Base-by-base conservation (phyloP, 2,797 vertebrate genomes). In the Pangasius macronema region DNA sequence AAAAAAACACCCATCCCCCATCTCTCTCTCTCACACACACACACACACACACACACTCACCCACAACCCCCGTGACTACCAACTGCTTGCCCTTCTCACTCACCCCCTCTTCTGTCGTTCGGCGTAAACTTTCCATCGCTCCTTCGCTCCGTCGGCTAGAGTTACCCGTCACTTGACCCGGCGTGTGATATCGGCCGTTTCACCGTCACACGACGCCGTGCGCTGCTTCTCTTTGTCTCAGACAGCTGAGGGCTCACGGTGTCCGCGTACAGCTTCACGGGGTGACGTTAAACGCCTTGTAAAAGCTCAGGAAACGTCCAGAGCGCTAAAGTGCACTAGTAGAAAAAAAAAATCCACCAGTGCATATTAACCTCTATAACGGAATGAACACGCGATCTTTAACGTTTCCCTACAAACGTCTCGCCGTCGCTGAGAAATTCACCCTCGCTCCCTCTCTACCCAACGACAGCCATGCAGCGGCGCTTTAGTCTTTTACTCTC, bases 51-150 rank as follows among this genome's bases (percentile, higher is more conserved):
- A 82, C 85, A 84, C 79, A 75, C 77, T 90, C 88, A 89, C 88
- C 87, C 86, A 85, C 55, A 63, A 86, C 82, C 88, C 88, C 85
- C 85, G 88, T 90, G 90, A 90, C 88, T 81, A 83, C 90, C 94
- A 94, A 95, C 93, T 95, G 94, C 94, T 93, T 94, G 93, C 94
- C 95, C 94, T 95, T 95, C 94, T 95, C 95, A 94, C 94, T 94
- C 95, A 90, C 89, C 86, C 2, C 39, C 93, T 87, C 91, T 92
- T 91, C 90, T 88, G 88, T 79, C 77, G 73, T 87, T 87, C 80
- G 55, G 79, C 57, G 86, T 89, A 90, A 94, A 94, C 92, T 94
- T 93, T 95, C 93, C 93, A 90, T 94, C 92, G 49, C 89, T 92
- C 88, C 82, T 81, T 91, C 91, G 91, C 91, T 89, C 90, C 49